Evolutionary conservation across 2,113 vertebrate species (phyloP).

Genomic region (Rhodinocichla rosea): DNA sequence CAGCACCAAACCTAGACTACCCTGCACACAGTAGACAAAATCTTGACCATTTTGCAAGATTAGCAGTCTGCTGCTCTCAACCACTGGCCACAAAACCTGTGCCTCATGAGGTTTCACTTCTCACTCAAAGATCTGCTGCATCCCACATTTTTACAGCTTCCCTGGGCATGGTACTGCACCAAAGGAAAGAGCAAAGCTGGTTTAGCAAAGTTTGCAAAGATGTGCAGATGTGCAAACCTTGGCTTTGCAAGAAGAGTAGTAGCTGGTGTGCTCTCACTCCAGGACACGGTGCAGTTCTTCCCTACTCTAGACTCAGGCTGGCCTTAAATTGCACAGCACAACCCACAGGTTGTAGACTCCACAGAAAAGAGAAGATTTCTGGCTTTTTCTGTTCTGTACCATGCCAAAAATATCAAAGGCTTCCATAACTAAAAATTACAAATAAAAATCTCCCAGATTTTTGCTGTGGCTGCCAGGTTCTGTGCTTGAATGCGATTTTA

Average conservation of each 20-base stretch:
- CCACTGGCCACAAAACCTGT: neutral
- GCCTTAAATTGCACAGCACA: neutral
- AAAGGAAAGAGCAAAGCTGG: neutral
- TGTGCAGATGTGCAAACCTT: neutral
- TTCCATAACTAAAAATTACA: slow-evolving; percentile 26
- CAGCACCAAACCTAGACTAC: neutral
- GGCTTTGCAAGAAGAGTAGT: neutral
- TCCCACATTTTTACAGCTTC: neutral
- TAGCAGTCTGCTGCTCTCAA: neutral
- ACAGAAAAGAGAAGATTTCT: neutral
- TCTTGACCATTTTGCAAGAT: neutral
- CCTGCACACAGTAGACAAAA: neutral
- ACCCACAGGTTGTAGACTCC: neutral
- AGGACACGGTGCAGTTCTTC: neutral
- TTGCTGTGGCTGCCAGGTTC: neutral
- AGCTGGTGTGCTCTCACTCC: neutral
- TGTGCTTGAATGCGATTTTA: slow-evolving; percentile 3
- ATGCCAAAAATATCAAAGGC: neutral
- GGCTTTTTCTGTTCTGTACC: neutral
- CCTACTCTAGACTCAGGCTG: neutral
- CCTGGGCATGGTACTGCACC: neutral
- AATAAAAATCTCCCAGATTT: neutral
- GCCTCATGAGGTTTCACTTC: neutral
- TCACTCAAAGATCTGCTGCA: neutral
- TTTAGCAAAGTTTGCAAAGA: neutral